Base-by-base conservation (phyloP, 2,888 invertebrate species). In the Xestia c-nigrum region DNA sequence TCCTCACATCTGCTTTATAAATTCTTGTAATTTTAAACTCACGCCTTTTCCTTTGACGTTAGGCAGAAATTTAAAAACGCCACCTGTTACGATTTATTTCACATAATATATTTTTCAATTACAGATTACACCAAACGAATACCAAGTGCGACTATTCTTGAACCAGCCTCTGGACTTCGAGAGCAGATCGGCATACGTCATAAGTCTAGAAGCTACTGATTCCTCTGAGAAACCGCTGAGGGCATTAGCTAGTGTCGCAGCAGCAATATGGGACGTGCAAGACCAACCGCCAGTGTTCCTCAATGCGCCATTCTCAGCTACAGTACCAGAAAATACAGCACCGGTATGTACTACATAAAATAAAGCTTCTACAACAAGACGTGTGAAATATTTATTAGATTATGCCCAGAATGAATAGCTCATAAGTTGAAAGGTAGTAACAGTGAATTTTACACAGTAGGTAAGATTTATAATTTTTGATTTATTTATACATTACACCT, bases 241-340 rank as follows among this genome's bases (percentile, higher is more conserved):
- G 55, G 97, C 98, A 0, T 94, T 97, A 24, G 98, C 98, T 0
- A 98, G 98, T 64, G 97, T 99, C 19, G 97, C 98, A 0, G 98
- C 98, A 0, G 97, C 98, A 61, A 97, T 99, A 10, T 95, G 97
- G 78, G 99, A 99, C 91, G 97, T 98, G 0, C 99, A 98, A 91
- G 98, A 99, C 93, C 98, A 98, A 88, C 98, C 98, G 12, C 99
- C 99, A 0, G 95, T 97, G n/a, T 98, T 99, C 89, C 92, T 98
- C 0, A 98, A 98, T 90, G 98, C 98, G 0, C 98, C 98, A 0
- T 99, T 98, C 90, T 98, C 98, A 7, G 98, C 98, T 1, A 98
- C 98, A 0, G 97, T 99, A 0, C 96, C 97, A 6, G 99, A 99
- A 93, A 98, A 98, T 88, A 98, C 98, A 0, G 95, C 97, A 2